Percentiles rank a stretch among this genome's conserved stretches.
phyloP scores from a whole-genome alignment of 2,797 vertebrate species.

The Syndactyla subalaris region DNA sequence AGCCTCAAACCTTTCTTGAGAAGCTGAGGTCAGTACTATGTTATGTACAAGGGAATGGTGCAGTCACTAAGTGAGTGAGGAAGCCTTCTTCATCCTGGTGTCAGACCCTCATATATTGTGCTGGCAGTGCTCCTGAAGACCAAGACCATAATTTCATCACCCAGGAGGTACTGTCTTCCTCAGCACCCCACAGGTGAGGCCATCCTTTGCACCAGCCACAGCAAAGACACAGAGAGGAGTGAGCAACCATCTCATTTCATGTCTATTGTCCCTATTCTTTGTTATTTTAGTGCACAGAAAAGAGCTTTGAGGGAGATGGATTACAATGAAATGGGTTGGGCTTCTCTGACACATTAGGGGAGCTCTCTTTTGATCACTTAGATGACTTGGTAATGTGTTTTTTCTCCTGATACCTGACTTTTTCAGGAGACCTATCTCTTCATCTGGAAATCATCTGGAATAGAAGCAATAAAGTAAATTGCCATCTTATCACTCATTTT shows the following conservation, averaged over 20 bases:
- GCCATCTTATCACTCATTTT: background rate
- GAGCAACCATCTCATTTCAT: background rate
- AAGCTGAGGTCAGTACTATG: background rate
- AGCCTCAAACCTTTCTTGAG: background rate
- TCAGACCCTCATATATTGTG: background rate
- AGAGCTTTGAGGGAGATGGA: background rate
- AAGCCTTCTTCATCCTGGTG: background rate
- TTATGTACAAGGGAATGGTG: accelerated
- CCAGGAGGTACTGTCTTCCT: background rate
- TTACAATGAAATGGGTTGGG: background rate
- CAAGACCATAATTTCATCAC: background rate
- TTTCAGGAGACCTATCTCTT: background rate
- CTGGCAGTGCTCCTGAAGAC: background rate
- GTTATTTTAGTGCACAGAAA: background rate
- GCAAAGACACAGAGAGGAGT: background rate
- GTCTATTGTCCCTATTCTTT: background rate
- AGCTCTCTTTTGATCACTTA: background rate
- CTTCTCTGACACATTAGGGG: background rate
- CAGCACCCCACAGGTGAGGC: background rate
- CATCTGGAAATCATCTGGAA: background rate
- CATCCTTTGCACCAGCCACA: background rate
- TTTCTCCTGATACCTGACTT: background rate
- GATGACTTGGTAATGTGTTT: background rate
- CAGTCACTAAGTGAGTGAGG: background rate
- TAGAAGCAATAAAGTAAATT: background rate